These are phyloP conservation scores for Propsilocerus akamusi DNA, from an alignment of 1,140 invertebrate species.

Conservation along the genomic window DNA sequence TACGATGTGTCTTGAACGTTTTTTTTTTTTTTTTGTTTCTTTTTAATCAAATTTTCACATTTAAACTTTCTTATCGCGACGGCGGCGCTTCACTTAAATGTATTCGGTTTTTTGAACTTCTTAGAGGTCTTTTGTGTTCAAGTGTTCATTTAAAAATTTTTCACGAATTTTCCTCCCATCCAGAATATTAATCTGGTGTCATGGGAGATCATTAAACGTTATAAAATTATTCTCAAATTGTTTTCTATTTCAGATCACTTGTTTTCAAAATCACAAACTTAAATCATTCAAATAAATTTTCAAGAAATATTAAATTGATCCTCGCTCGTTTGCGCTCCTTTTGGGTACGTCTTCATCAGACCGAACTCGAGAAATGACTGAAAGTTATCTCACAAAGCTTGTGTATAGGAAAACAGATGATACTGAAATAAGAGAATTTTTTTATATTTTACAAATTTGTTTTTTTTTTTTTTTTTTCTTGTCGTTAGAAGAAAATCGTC, in stretches of 20 bases:
- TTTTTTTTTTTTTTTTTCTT: neutral
- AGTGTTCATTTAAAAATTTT: neutral
- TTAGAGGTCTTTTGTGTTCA: neutral
- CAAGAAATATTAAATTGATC: neutral
- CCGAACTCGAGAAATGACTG: slow-evolving; percentile 1
- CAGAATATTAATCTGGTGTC: no score
- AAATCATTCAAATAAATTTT: no score
- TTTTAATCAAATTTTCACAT: slow-evolving; percentile 1
- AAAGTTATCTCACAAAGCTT: neutral
- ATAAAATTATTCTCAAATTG: neutral
- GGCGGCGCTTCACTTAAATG: no score
- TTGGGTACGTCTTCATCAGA: neutral
- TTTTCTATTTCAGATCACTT: neutral
- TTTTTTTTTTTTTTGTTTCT: neutral
- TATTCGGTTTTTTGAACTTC: no score
- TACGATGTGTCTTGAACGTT: neutral
- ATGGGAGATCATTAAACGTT: no score
- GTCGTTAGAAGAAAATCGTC: neutral
- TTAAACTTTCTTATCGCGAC: neutral
- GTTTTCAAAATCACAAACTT: no score
- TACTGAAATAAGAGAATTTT: neutral
- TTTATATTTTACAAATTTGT: no score
- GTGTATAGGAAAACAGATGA: neutral
- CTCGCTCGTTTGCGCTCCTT: neutral
- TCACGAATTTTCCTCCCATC: no score